Conservation (phyloP, 2,113 vertebrate species). For the Marmota monax region DNA sequence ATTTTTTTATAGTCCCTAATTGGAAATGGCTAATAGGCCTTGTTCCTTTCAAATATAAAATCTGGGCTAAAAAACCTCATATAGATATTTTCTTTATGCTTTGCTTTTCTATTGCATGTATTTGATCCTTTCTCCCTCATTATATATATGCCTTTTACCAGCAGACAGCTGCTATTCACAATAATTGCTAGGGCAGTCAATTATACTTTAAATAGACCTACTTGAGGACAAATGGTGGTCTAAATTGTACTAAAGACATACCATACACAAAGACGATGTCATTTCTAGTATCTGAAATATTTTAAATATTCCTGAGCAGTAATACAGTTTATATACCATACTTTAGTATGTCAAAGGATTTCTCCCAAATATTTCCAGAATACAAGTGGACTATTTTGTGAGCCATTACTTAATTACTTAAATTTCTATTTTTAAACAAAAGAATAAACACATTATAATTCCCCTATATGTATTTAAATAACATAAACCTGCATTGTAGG, state of each 20-base stretch:
- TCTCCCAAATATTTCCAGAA: constrained; percentile 68
- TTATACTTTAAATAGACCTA: constrained; percentile 93
- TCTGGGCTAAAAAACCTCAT: constrained; percentile 85
- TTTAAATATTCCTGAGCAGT: constrained; percentile 86
- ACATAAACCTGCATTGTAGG: not conserved
- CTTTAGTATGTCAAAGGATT: constrained; percentile 43
- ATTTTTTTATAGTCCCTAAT: constrained; percentile 87
- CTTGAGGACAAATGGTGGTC: constrained; percentile 92
- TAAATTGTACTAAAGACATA: constrained; percentile 88
- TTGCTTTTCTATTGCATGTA: constrained; percentile 85
- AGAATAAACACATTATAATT: not conserved
- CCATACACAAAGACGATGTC: constrained; percentile 87
- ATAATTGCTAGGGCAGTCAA: constrained; percentile 91
- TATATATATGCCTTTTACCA: constrained; percentile 88
- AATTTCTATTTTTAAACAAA: constrained; percentile 52
- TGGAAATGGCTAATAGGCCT: constrained; percentile 88
- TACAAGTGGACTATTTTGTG: not conserved
- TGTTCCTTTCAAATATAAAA: constrained; percentile 87
- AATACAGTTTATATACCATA: constrained; percentile 68
- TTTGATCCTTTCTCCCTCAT: constrained; percentile 89
- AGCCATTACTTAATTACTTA: constrained; percentile 37
- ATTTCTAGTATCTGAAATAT: constrained; percentile 89
- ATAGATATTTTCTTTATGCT: constrained; percentile 89
- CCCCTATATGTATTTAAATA: not conserved
- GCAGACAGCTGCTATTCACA: constrained; percentile 92